Conservation (phyloP, 2,797 vertebrate species). For the Galagoides demidoff region DNA sequence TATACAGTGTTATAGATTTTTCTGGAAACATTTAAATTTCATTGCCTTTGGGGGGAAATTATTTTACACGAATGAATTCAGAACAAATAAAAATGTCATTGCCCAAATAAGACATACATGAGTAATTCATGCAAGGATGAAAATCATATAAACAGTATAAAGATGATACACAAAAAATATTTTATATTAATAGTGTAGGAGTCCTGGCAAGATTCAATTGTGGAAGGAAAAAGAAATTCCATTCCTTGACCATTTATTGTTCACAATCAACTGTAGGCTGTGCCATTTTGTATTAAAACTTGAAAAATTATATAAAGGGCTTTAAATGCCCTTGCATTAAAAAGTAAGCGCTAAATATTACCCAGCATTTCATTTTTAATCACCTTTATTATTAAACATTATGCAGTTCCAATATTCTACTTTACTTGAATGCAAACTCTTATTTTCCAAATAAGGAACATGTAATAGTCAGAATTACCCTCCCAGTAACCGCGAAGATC, state of each 20-base stretch:
- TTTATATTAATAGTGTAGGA: slow-evolving; percentile 23
- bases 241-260: slow-evolving; percentile 28
- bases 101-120: slow-evolving; percentile 11
- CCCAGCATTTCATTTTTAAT: slow-evolving; percentile 32
- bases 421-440: neutral
- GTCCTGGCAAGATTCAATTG: neutral
- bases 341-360: slow-evolving; percentile 18
- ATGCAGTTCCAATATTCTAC: neutral
- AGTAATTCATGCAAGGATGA: neutral
- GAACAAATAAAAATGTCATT: slow-evolving; percentile 46
- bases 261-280: neutral
- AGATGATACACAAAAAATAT: neutral
- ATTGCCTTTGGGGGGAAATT: slow-evolving; percentile 20
- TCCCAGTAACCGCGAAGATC: neutral
- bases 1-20: neutral
- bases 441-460: neutral
- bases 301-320: neutral
- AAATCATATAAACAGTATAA: neutral
- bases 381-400: neutral
- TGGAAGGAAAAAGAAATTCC: slow-evolving; percentile 15
- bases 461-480: neutral
- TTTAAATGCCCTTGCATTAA: slow-evolving; percentile 9
- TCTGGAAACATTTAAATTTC: slow-evolving; percentile 44
- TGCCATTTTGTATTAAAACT: slow-evolving; percentile 37
- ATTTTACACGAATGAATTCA: slow-evolving; percentile 46